Conservation (phyloP, 2,888 invertebrate genomes). For the Norana najaformis region DNA sequence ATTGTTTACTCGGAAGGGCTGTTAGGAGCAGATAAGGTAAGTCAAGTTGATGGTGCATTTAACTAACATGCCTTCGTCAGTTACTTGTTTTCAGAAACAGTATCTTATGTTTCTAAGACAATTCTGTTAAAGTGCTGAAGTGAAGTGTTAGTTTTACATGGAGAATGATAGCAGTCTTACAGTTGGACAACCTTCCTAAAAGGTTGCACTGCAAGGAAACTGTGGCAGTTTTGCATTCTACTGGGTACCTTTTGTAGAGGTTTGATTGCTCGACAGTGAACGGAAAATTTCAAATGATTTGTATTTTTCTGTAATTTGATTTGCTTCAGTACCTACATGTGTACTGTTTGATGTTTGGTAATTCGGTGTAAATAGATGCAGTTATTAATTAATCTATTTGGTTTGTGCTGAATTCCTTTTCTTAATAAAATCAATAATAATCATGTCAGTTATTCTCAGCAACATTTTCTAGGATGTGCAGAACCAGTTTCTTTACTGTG, state of each 20-base stretch:
- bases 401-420: neutral
- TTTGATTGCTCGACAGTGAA: no score
- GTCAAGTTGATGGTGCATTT: neutral
- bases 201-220: neutral
- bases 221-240: neutral
- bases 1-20: neutral
- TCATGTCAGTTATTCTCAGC: no score
- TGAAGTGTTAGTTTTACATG: neutral
- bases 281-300: neutral
- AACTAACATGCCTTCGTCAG: neutral
- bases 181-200: neutral
- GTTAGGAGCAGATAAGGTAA: neutral
- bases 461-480: neutral
- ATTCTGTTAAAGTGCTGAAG: neutral
- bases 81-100: neutral
- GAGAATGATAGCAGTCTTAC: neutral
- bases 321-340: neutral
- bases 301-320: neutral
- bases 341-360: neutral
- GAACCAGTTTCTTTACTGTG: neutral
- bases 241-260: neutral
- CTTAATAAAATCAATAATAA: no score
- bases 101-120: neutral
- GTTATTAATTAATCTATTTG: neutral
- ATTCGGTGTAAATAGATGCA: neutral